phyloP scores from a whole-genome alignment of 2,888 invertebrate genomes.

The Aricia artaxerxes region DNA sequence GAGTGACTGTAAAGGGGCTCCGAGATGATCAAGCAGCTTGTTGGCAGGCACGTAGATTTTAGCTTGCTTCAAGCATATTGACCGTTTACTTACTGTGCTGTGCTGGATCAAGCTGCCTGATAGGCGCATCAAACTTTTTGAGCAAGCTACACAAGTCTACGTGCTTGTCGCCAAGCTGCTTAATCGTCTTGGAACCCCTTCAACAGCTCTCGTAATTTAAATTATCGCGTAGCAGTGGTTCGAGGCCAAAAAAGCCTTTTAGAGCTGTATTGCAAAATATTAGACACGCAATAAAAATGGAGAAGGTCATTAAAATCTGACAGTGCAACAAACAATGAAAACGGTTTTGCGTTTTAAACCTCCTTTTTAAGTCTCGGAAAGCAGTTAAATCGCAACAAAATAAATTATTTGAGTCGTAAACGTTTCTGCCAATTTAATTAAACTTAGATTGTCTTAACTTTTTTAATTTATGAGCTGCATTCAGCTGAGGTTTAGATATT shows the following conservation, averaged over 20 bases:
- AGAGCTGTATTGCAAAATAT: neutral
- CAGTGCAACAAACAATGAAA: neutral
- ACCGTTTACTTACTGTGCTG: no score
- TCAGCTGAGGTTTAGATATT: neutral
- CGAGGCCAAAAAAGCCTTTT: neutral
- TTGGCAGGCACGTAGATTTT: no score
- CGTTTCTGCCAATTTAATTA: conserved; percentile 2
- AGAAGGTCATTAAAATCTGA: neutral
- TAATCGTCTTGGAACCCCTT: no score
- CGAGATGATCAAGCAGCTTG: no score
- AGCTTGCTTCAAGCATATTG: no score
- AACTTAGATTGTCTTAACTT: conserved; percentile 1
- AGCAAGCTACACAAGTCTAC: no score
- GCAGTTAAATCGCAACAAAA: conserved; percentile 8
- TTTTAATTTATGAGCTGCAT: conserved; percentile 8
- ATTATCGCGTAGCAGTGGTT: no score
- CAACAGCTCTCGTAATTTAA: no score
- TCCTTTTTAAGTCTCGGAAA: neutral
- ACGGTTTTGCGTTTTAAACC: neutral
- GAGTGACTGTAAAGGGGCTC: no score
- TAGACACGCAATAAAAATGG: neutral
- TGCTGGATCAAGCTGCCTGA: no score
- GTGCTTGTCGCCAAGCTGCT: no score
- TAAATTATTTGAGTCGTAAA: conserved; percentile 6
- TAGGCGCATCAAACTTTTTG: no score